Conservation (phyloP, 2,113 vertebrate genomes). For the Silurus glanis region DNA sequence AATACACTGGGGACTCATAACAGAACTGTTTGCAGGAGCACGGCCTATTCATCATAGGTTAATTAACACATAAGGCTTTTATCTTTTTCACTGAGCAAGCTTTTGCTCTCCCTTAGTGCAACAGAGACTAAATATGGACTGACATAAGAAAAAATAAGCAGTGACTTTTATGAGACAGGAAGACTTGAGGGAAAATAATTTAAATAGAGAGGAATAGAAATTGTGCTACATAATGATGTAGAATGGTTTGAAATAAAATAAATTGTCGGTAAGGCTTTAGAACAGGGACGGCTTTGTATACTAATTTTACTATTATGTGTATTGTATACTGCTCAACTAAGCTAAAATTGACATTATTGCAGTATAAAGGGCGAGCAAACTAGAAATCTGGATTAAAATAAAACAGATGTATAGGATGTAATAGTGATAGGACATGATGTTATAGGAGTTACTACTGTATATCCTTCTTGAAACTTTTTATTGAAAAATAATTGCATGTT, state of each 20-base stretch:
- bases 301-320: constrained; percentile 4
- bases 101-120: constrained; percentile 8
- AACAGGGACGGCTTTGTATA: neutral
- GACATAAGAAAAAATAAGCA: constrained; percentile 17
- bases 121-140: constrained; percentile 32
- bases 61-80: constrained; percentile 72
- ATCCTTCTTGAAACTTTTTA: neutral
- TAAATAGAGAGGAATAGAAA: neutral
- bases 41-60: constrained; percentile 73
- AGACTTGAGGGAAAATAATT: constrained; percentile 11
- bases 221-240: neutral
- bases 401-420: neutral
- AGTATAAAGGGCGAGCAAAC: neutral
- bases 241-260: constrained; percentile 14
- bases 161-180: constrained; percentile 32
- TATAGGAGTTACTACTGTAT: neutral
- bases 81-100: constrained; percentile 29
- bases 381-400: neutral
- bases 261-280: neutral
- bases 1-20: constrained; percentile 70
- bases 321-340: neutral
- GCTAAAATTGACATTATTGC: neutral
- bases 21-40: constrained; percentile 68
- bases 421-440: neutral
- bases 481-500: neutral